These are phyloP conservation scores for Anas platyrhynchos DNA, from an alignment of 2,113 vertebrate species.

Conservation along the genomic window DNA sequence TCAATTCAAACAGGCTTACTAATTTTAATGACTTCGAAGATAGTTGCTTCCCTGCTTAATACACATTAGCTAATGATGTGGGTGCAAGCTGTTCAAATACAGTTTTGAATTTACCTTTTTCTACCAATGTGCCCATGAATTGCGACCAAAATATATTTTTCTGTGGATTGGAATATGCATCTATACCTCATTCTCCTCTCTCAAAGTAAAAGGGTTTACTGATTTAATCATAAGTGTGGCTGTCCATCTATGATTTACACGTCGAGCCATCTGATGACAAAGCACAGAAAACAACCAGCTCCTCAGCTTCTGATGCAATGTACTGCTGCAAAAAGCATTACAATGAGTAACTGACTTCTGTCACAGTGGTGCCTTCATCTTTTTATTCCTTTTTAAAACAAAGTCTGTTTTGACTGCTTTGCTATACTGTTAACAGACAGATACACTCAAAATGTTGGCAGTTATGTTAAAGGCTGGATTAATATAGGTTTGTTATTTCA, in stretches of 20 bases:
- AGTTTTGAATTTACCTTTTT: not conserved
- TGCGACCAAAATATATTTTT: not conserved
- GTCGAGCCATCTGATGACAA: not conserved
- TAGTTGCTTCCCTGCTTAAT: not conserved
- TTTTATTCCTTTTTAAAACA: constrained; percentile 54
- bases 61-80: not conserved
- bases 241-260: not conserved
- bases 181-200: not conserved
- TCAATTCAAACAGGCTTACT: not conserved
- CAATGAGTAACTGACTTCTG: constrained; percentile 34
- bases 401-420: constrained; percentile 48
- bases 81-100: not conserved
- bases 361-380: constrained; percentile 44
- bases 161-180: not conserved
- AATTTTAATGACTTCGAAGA: not conserved
- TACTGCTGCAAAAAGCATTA: constrained; percentile 18
- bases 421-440: constrained; percentile 50
- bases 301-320: not conserved
- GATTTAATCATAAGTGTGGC: not conserved
- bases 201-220: not conserved
- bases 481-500: constrained; percentile 63
- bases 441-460: constrained; percentile 53
- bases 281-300: not conserved
- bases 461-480: constrained; percentile 50
- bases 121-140: not conserved